phyloP scores from a whole-genome alignment of 2,888 invertebrate species.

The Spialia ferax region DNA sequence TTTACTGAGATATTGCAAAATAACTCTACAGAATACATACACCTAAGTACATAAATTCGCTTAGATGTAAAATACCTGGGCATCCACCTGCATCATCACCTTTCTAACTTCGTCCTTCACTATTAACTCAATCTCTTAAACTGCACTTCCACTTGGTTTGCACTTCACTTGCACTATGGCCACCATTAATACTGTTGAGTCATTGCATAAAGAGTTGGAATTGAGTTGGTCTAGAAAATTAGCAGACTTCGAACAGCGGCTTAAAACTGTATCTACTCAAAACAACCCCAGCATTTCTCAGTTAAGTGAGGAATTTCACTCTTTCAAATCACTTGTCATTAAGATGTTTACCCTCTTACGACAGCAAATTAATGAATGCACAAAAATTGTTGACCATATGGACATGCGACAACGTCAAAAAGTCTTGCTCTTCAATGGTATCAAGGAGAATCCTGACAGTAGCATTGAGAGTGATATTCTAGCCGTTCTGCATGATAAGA shows the following conservation, averaged over 20 bases:
- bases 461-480: neutral
- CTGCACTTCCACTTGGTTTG: no score
- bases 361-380: neutral
- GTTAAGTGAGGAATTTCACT: neutral
- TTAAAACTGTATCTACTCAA: neutral
- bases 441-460: neutral
- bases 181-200: neutral
- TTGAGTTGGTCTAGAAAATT: neutral
- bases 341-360: neutral
- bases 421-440: neutral
- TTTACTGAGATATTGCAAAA: no score
- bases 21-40: no score
- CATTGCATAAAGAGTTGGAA: neutral
- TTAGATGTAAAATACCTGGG: no score
- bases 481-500: neutral
- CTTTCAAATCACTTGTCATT: neutral
- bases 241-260: neutral
- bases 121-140: no score
- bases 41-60: no score
- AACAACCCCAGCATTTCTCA: neutral
- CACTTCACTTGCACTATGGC: neutral
- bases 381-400: neutral
- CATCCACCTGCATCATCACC: no score
- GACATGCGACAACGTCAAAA: slow-evolving; percentile 5
- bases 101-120: no score